phyloP scores from a whole-genome alignment of 2,113 vertebrate species.

The Struthidea cinerea region DNA sequence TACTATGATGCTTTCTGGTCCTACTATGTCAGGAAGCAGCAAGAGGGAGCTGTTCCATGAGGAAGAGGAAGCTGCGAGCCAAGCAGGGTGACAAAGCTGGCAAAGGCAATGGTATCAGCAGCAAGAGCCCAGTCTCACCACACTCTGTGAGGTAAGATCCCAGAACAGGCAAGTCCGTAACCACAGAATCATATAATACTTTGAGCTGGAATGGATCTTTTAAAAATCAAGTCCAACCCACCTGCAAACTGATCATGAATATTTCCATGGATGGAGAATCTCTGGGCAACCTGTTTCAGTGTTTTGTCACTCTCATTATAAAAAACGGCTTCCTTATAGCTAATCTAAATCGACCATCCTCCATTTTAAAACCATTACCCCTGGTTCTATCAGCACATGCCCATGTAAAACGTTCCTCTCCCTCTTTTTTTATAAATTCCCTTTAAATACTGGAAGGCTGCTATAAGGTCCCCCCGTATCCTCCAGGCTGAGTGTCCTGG shows the following conservation, averaged over 20 bases:
- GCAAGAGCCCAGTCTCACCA: background rate
- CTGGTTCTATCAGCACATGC: background rate
- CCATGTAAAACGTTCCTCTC: background rate
- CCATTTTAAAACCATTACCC: background rate
- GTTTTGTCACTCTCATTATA: background rate
- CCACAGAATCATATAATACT: background rate
- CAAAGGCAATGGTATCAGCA: background rate
- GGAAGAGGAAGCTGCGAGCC: background rate
- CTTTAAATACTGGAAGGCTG: background rate
- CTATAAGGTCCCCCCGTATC: rapidly evolving
- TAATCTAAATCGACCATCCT: background rate
- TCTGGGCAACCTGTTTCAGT: background rate
- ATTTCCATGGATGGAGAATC: background rate
- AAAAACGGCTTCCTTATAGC: background rate
- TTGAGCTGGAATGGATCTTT: background rate
- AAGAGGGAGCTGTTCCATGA: background rate
- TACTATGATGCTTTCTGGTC: background rate
- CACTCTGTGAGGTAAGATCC: background rate
- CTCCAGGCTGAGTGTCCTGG: too few species aligned
- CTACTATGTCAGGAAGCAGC: background rate
- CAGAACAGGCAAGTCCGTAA: background rate
- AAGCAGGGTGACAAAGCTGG: background rate
- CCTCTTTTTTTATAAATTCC: background rate
- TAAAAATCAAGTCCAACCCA: background rate
- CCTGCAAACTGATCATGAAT: background rate